These are phyloP conservation scores for Lophochroa leadbeateri DNA, from an alignment of 2,113 vertebrate species.

Conservation along the genomic window DNA sequence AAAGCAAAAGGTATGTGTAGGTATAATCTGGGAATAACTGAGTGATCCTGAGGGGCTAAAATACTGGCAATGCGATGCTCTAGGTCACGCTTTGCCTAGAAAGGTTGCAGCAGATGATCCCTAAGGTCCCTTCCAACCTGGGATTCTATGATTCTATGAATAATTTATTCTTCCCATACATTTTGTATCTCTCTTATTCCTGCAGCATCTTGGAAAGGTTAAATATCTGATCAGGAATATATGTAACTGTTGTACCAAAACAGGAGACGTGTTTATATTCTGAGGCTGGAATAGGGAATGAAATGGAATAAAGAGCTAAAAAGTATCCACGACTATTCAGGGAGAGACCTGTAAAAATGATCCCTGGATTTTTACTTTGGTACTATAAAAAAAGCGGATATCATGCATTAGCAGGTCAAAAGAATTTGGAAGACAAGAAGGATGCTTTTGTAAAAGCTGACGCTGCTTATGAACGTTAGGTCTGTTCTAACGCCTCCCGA, in stretches of 20 bases:
- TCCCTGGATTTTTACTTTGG: neutral
- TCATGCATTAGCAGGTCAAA: neutral
- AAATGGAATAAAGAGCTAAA: neutral
- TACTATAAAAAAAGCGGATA: neutral
- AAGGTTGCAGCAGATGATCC: neutral
- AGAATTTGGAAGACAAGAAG: fast-evolving
- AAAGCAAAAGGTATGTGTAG: too few species aligned
- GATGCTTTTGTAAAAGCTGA: neutral
- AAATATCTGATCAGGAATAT: neutral
- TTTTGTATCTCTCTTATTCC: neutral
- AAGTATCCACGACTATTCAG: neutral
- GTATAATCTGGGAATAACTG: too few species aligned
- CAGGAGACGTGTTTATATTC: neutral
- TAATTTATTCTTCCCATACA: neutral
- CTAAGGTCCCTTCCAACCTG: neutral
- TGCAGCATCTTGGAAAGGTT: neutral
- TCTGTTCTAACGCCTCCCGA: neutral
- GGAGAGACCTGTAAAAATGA: neutral
- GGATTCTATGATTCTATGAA: neutral
- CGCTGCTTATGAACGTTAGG: neutral
- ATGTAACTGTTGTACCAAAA: neutral
- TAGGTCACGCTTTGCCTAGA: neutral
- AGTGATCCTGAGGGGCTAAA: too few species aligned
- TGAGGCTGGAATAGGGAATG: neutral
- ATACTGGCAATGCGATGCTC: too few species aligned